phyloP scores from a whole-genome alignment of 2,888 invertebrate species.

The Tethea ocularis region DNA sequence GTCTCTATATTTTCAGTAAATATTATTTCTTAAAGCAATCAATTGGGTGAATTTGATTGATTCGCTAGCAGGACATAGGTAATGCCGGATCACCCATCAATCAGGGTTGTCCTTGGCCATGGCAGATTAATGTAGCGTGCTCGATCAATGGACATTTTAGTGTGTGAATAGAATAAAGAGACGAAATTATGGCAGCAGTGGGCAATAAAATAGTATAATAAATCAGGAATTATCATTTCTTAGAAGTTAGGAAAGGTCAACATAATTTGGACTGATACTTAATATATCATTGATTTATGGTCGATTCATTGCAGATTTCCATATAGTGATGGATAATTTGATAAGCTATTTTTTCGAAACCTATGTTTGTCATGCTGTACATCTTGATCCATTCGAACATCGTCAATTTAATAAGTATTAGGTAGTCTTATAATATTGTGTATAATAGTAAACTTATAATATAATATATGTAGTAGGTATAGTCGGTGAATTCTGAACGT shows the following conservation, averaged over 20 bases:
- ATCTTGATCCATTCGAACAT: too few relatives aligned
- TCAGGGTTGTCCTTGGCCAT: constrained; percentile 61
- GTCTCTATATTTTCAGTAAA: constrained; percentile 19
- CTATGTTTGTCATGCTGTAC: too few relatives aligned
- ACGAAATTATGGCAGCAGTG: constrained; percentile 1
- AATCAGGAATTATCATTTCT: background rate
- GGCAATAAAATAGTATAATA: background rate
- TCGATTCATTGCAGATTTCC: too few relatives aligned
- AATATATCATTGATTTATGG: background rate
- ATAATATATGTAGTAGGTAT: too few relatives aligned
- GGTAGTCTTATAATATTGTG: too few relatives aligned
- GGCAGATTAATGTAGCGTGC: constrained; percentile 56
- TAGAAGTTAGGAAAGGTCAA: background rate
- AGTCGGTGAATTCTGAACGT: too few relatives aligned
- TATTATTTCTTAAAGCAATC: constrained; percentile 22
- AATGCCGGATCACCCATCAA: constrained; percentile 58
- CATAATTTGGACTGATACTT: background rate
- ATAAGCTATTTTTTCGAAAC: too few relatives aligned
- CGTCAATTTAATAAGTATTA: too few relatives aligned
- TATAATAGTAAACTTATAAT: too few relatives aligned
- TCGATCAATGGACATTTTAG: constrained; percentile 44
- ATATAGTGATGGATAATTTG: too few relatives aligned
- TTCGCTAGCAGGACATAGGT: constrained; percentile 48
- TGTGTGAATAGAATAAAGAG: constrained; percentile 17
- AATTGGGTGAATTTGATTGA: constrained; percentile 40